These are phyloP conservation scores for Olivierus martensii DNA, from an alignment of 1,140 invertebrate species.

Conservation along the genomic window DNA sequence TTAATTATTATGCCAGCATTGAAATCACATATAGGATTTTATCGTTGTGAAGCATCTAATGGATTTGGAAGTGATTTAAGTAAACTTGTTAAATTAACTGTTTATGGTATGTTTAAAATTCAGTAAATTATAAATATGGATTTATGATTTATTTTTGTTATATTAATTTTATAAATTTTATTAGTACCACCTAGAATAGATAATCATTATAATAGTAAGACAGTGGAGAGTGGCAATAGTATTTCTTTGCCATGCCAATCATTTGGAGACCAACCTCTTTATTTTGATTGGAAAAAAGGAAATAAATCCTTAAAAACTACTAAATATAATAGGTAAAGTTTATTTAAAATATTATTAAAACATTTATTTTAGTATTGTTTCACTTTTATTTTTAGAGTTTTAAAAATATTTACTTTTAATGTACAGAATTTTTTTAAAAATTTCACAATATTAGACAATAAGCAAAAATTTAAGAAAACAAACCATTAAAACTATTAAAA, in stretches of 20 bases:
- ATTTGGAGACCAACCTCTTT: constrained; percentile 32
- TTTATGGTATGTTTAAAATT: constrained; percentile 24
- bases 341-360: too few species aligned
- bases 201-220: constrained; percentile 15
- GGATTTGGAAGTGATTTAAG: constrained; percentile 29
- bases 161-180: too few species aligned
- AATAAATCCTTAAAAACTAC: constrained; percentile 3
- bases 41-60: constrained; percentile 32
- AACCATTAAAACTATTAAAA: too few species aligned
- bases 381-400: too few species aligned
- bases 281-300: constrained; percentile 27
- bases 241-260: constrained; percentile 31
- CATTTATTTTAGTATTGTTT: too few species aligned
- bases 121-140: not conserved
- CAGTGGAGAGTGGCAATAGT: constrained; percentile 21
- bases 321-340: too few species aligned
- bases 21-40: constrained; percentile 29
- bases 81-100: constrained; percentile 28
- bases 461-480: too few species aligned
- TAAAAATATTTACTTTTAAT: too few species aligned
- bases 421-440: too few species aligned
- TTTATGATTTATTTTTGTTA: not conserved
- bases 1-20: constrained; percentile 17
- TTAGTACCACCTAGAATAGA: constrained; percentile 18
- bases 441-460: too few species aligned